Percentiles rank a stretch among this genome's conserved stretches.
Conservation (phyloP, 2,113 vertebrate species). For the Siniperca knerii region DNA sequence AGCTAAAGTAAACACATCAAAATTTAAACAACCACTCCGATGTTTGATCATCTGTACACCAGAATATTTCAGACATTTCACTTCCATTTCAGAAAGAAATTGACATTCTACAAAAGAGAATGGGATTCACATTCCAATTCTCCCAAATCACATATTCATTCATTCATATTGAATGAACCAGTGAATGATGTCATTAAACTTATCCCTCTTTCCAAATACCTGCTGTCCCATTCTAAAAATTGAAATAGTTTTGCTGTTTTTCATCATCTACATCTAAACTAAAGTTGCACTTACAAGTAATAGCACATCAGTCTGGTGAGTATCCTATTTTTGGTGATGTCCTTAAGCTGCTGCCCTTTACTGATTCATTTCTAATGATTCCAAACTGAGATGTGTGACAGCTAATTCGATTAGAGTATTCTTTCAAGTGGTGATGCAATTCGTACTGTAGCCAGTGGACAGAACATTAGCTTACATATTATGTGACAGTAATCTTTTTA, state of each 20-base stretch:
- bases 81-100: neutral
- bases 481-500: constrained; percentile 32
- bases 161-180: neutral
- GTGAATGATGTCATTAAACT: neutral
- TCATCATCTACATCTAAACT: neutral
- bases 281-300: neutral
- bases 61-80: neutral
- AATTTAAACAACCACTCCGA: neutral
- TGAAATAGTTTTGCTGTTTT: neutral
- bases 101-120: neutral
- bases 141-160: neutral
- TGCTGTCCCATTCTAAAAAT: neutral
- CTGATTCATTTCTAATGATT: constrained; percentile 27
- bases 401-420: constrained; percentile 34
- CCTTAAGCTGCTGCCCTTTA: constrained; percentile 12
- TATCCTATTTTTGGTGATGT: neutral
- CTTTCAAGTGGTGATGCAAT: constrained; percentile 23
- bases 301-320: neutral
- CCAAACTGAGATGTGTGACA: constrained; percentile 18
- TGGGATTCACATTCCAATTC: neutral
- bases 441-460: constrained; percentile 2
- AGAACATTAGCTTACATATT: constrained; percentile 35
- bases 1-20: neutral
- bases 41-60: constrained; percentile 11
- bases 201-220: neutral